phyloP scores from a whole-genome alignment of 2,888 invertebrate genomes.

The Pseudococcus longispinus region DNA sequence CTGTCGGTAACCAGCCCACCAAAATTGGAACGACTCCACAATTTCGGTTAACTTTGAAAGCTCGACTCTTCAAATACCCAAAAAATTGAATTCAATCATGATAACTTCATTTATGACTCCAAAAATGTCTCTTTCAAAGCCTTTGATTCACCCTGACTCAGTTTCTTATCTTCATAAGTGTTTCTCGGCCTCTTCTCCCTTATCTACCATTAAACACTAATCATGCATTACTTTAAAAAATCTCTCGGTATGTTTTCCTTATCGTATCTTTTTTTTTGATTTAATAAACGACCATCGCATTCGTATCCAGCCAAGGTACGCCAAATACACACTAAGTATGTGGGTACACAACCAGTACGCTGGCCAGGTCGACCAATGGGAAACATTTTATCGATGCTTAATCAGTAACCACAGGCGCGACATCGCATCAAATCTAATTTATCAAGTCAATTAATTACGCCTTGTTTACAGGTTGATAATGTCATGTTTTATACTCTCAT shows the following conservation, averaged over 20 bases:
- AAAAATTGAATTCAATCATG: too few species aligned
- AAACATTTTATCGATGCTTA: constrained; percentile 37
- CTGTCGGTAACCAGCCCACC: too few species aligned
- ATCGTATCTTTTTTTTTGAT: background rate
- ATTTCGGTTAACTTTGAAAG: too few species aligned
- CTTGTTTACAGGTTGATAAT: constrained; percentile 53
- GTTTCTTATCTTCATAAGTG: too few species aligned
- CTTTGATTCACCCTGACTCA: too few species aligned
- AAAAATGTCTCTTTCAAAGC: too few species aligned
- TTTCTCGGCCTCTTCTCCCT: too few species aligned
- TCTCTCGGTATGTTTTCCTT: background rate
- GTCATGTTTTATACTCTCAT: background rate
- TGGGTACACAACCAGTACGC: constrained; percentile 22
- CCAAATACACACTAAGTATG: background rate
- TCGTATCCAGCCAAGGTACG: background rate
- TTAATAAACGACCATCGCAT: background rate
- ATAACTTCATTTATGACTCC: too few species aligned
- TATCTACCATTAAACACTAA: too few species aligned
- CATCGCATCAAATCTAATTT: constrained; percentile 48
- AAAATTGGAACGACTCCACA: too few species aligned
- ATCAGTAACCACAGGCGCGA: constrained; percentile 51
- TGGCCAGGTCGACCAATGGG: background rate
- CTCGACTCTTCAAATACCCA: too few species aligned
- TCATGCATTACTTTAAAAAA: background rate
- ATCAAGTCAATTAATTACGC: constrained; percentile 51